These are phyloP conservation scores for Enteromius unitaeniatus DNA, from an alignment of 2,797 vertebrate species.

Conservation along the genomic window DNA sequence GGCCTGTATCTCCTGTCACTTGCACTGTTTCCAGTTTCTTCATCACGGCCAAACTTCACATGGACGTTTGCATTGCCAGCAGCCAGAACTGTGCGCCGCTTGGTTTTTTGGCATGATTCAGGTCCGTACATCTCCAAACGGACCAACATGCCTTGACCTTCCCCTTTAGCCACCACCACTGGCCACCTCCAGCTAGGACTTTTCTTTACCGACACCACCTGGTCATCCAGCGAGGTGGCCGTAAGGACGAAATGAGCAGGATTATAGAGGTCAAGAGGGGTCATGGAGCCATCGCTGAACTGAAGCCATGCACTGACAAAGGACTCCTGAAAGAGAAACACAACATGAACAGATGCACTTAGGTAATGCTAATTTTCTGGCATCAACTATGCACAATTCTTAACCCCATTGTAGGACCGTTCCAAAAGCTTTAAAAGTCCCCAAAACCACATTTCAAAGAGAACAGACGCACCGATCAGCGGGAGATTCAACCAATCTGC, in stretches of 20 bases:
- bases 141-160: constrained; percentile 88
- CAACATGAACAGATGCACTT: constrained; percentile 13
- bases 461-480: constrained; percentile 53
- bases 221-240: constrained; percentile 85
- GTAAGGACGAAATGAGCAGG: constrained; percentile 85
- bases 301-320: constrained; percentile 93
- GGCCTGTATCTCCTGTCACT: constrained; percentile 82
- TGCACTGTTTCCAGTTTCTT: constrained; percentile 80
- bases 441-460: constrained; percentile 32
- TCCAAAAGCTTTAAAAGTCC: constrained; percentile 40
- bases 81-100: constrained; percentile 82
- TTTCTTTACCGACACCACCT: constrained; percentile 77
- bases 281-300: constrained; percentile 92
- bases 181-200: constrained; percentile 80
- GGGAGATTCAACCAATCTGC: constrained; percentile 49
- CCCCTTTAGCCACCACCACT: constrained; percentile 82
- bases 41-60: constrained; percentile 83
- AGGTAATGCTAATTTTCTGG: constrained; percentile 10
- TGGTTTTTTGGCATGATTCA: constrained; percentile 87
- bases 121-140: constrained; percentile 88
- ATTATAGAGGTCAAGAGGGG: constrained; percentile 90
- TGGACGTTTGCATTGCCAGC: constrained; percentile 81
- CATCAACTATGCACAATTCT: constrained; percentile 2
- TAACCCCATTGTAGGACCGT: constrained; percentile 7
- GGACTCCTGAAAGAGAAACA: constrained; percentile 82